These are phyloP conservation scores for Macrobrachium rosenbergii DNA, from an alignment of 1,140 invertebrate genomes.

Conservation along the genomic window DNA sequence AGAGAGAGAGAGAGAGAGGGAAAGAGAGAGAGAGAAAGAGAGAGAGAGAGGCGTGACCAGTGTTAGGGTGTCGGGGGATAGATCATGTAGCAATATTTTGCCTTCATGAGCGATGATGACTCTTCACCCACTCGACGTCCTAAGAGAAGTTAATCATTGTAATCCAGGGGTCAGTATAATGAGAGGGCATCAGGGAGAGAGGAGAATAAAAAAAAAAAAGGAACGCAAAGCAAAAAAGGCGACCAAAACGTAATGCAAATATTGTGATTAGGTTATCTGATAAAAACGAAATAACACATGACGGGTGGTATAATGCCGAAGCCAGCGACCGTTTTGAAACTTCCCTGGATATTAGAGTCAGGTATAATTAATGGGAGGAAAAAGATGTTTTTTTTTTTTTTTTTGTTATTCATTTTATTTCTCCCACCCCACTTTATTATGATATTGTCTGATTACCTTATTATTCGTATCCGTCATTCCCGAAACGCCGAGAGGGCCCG, in stretches of 20 bases:
- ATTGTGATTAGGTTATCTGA: slow-evolving; percentile 48
- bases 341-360: slow-evolving; percentile 28
- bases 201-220: not conserved
- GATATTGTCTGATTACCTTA: not conserved
- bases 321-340: not conserved
- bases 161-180: not conserved
- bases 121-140: not conserved
- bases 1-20: slow-evolving; percentile 32
- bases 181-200: not conserved
- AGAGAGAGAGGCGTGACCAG: slow-evolving; percentile 2
- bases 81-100: not conserved
- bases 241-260: slow-evolving; percentile 39
- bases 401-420: not conserved
- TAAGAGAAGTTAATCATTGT: not conserved
- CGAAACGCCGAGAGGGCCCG: too few species aligned
- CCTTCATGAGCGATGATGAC: slow-evolving; percentile 17
- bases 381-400: not conserved
- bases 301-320: slow-evolving; percentile 22
- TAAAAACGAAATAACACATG: slow-evolving; percentile 31
- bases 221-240: not conserved
- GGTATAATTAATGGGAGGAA: slow-evolving; percentile 11
- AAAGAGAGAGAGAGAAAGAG: slow-evolving; percentile 30
- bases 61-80: too few species aligned
- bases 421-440: not conserved
- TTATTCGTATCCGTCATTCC: too few species aligned